Evolutionary conservation across 2,113 vertebrate species (phyloP).

Genomic region (Ibidorhyncha struthersii): DNA sequence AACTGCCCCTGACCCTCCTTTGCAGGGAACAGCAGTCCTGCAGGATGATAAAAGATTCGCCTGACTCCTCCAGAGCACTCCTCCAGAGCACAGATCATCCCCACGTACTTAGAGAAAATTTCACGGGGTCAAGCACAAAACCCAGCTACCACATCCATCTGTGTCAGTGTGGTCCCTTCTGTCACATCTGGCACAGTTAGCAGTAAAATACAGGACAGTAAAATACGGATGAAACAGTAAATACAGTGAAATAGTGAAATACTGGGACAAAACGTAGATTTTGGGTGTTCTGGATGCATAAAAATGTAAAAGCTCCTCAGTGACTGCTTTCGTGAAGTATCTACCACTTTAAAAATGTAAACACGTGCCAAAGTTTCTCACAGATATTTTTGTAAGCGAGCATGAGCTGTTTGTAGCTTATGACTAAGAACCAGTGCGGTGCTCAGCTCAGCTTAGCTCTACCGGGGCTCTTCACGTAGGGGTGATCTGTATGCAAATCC

Average conservation of each 20-base stretch:
- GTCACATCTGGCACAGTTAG: rapidly evolving
- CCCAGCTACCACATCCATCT: rapidly evolving
- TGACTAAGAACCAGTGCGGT: too few relatives aligned
- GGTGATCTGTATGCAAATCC: not conserved
- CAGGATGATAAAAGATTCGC: not conserved
- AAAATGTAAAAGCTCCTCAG: not conserved
- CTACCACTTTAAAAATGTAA: not conserved
- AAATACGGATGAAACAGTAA: not conserved
- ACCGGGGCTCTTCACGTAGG: not conserved
- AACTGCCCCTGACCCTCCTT: not conserved
- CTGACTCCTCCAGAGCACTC: not conserved
- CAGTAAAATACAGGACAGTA: not conserved
- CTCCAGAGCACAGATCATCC: not conserved
- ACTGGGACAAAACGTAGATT: not conserved
- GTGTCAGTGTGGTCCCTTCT: not conserved
- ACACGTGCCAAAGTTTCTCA: rapidly evolving
- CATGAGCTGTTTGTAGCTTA: not conserved
- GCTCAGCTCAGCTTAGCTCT: not conserved
- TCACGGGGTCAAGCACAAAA: not conserved
- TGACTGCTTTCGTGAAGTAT: not conserved
- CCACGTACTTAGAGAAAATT: not conserved
- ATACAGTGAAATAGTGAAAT: not conserved
- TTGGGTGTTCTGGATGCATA: not conserved
- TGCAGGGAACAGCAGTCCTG: not conserved
- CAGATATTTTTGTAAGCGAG: not conserved